Evolutionary conservation across 2,113 vertebrate species (phyloP).

Genomic region (Egretta garzetta): DNA sequence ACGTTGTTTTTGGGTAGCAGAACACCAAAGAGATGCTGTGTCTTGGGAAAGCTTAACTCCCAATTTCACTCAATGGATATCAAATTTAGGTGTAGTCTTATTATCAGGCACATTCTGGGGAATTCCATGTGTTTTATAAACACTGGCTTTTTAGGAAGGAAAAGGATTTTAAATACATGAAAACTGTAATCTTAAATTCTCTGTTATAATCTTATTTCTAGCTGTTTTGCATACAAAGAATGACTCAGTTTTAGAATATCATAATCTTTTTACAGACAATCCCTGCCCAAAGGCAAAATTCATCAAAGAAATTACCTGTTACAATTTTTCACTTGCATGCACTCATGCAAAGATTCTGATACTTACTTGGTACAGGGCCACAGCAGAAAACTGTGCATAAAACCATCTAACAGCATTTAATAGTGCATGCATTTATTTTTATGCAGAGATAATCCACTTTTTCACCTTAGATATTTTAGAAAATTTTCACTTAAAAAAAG

Average conservation of each 20-base stretch:
- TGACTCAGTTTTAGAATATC: background rate
- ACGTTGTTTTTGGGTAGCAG: rapidly evolving
- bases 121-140: background rate
- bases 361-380: background rate
- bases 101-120: background rate
- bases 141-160: background rate
- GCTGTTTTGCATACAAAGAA: background rate
- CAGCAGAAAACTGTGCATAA: background rate
- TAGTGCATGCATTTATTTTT: background rate
- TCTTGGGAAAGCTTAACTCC: background rate
- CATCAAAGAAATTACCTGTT: background rate
- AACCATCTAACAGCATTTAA: background rate
- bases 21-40: background rate
- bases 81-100: background rate
- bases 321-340: background rate
- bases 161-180: background rate
- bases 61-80: rapidly evolving
- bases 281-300: background rate
- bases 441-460: background rate
- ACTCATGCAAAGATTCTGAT: background rate
- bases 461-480: background rate
- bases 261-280: background rate
- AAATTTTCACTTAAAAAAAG: background rate
- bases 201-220: background rate
- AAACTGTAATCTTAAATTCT: background rate